Percentiles rank a stretch among this genome's conserved stretches.
phyloP scores from a whole-genome alignment of 1,140 invertebrate genomes.

The Lepidotrigona ventralis region DNA sequence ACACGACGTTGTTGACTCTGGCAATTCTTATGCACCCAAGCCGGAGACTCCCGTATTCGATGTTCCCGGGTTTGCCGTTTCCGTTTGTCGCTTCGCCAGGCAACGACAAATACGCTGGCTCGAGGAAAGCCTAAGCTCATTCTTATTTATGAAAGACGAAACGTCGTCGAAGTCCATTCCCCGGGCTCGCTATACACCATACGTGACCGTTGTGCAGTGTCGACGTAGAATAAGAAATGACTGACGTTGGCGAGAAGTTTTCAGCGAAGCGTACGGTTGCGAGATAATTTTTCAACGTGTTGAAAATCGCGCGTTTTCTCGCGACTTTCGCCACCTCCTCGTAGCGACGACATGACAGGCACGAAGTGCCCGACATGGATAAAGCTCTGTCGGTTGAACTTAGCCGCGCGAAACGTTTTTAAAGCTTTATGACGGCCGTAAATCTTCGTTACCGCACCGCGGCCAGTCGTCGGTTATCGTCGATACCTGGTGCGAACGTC shows the following conservation, averaged over 20 bases:
- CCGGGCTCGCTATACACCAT: not conserved
- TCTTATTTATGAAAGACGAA: conserved; percentile 63
- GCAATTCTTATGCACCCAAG: not conserved
- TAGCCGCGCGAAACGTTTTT: conserved; percentile 65
- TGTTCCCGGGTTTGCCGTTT: conserved; percentile 31
- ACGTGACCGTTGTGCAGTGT: not conserved
- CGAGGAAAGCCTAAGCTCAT: conserved; percentile 52
- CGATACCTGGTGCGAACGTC: conserved; percentile 25
- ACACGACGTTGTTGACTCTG: not conserved
- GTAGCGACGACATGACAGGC: conserved; percentile 31
- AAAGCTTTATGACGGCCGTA: conserved; percentile 72
- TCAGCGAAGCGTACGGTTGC: conserved; percentile 5
- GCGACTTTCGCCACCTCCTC: conserved; percentile 69
- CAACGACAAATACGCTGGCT: conserved; percentile 55
- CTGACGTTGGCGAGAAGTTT: conserved; percentile 40
- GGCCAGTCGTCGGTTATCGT: conserved; percentile 35
- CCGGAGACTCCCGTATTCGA: not conserved
- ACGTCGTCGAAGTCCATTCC: conserved; percentile 37
- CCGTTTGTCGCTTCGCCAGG: conserved; percentile 27
- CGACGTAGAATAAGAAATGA: not conserved
- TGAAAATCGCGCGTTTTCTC: conserved; percentile 66
- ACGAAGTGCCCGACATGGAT: conserved; percentile 63
- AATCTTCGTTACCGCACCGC: conserved; percentile 57
- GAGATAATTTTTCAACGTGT: conserved; percentile 30
- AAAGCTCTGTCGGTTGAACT: conserved; percentile 67